Conservation (phyloP, 2,113 vertebrate genomes). For the Herpetotheres cachinnans region DNA sequence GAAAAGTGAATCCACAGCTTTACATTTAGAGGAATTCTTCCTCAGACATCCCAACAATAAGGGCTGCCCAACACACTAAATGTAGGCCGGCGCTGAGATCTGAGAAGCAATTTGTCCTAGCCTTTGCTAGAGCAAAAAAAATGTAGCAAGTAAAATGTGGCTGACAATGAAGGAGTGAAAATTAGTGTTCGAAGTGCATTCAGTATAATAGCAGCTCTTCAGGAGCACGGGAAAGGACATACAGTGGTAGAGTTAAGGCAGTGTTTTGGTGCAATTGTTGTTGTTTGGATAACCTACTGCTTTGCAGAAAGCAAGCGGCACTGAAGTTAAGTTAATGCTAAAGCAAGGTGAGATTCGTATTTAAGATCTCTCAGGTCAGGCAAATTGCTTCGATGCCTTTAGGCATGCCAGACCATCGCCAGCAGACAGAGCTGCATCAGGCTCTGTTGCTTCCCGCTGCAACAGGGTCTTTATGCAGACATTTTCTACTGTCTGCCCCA, state of each 20-base stretch:
- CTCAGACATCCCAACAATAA: not conserved
- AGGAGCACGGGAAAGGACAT: not conserved
- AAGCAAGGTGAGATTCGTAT: not conserved
- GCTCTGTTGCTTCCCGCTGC: not conserved
- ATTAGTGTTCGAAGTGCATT: rapidly evolving
- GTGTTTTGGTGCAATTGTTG: not conserved
- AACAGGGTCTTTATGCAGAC: not conserved
- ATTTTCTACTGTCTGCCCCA: not conserved
- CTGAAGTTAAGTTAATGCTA: not conserved
- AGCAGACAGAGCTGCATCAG: not conserved
- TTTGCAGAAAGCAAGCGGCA: not conserved
- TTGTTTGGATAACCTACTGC: not conserved
- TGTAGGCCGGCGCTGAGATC: not conserved
- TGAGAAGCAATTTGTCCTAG: not conserved
- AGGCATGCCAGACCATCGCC: rapidly evolving
- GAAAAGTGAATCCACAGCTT: not conserved
- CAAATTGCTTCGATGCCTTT: not conserved
- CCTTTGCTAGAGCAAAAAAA: not conserved
- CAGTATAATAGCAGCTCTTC: not conserved
- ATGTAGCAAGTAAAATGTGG: not conserved
- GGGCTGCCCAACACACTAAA: not conserved
- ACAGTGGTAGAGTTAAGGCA: not conserved
- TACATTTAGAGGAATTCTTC: not conserved
- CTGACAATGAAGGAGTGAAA: not conserved
- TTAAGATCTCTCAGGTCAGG: not conserved